Evolutionary conservation across 2,888 invertebrate species (phyloP).

Genomic region (Pachycephus smyrnensis): DNA sequence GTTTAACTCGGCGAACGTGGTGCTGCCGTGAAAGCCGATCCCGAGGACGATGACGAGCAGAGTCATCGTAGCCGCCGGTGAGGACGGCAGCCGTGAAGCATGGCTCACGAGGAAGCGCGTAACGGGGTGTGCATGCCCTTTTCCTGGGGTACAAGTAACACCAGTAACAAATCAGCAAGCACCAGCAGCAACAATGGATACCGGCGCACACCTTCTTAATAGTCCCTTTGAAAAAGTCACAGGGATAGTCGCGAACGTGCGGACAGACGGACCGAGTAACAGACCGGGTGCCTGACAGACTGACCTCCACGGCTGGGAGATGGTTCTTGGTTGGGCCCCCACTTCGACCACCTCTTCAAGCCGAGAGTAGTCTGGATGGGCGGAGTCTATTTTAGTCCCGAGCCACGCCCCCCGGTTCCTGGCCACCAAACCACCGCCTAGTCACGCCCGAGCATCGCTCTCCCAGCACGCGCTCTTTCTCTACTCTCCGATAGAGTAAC

Average conservation of each 20-base stretch:
- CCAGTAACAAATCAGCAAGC: neutral
- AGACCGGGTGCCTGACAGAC: conserved; percentile 66
- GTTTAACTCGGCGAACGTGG: neutral
- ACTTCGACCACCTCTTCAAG: conserved; percentile 27
- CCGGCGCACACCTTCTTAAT: neutral
- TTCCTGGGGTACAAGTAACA: conserved; percentile 13
- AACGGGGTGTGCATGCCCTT: conserved; percentile 59
- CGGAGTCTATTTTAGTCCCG: conserved; percentile 4
- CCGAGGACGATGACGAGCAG: neutral
- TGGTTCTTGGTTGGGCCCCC: conserved; percentile 59
- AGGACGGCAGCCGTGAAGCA: neutral
- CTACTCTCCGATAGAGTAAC: conserved; percentile 8
- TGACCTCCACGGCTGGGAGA: conserved; percentile 63
- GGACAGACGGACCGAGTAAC: conserved; percentile 58
- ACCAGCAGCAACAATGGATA: neutral
- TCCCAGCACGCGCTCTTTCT: conserved; percentile 9
- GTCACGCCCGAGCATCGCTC: neutral
- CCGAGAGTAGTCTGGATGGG: conserved; percentile 11
- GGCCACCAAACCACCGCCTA: conserved; percentile 7
- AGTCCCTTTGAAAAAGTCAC: neutral
- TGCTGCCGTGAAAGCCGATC: neutral
- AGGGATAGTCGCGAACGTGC: conserved; percentile 51
- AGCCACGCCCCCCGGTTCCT: conserved; percentile 3
- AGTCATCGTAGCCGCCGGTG: conserved; percentile 52
- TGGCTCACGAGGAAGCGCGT: conserved; percentile 59